Evolutionary conservation across 64 coral and sea anemone species (phyloP), one percentile per base, ranked within the genome.

Genomic region (Montipora sp.): DNA sequence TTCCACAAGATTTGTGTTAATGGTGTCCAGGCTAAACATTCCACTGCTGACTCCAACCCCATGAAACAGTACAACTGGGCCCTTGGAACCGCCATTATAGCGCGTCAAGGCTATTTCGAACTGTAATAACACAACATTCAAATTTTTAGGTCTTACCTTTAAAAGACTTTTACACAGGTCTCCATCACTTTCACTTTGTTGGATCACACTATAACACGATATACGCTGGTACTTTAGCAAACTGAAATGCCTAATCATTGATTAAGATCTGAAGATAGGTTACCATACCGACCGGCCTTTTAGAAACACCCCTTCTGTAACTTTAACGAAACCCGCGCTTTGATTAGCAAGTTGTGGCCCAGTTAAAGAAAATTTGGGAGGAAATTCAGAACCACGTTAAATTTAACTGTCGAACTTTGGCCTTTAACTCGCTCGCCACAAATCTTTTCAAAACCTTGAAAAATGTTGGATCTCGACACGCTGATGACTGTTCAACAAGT

Each of bases 1-100:
- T 87, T 92, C 91, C 83, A 92, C 45, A 1, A 92, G 73, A 57
- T 92, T 92, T 9, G 75, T 79, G 72, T 87, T 59, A 79, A 92
- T 92, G 9, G 81, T 92, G 60, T 92, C 91, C 51, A 92, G 60
- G 58, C 71, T 66, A 13, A 79, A 92, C 8, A 92, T 92, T 66
- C 75, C 91, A 51, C 91, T 92, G 71, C 74, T 92, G 16, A 92
- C 83, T 51, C 91, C 75, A 15, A 23, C 58, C 2, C 91, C 91
- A 51, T 92, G 91, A 18, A 92, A 77, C 44, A 92, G 44, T 15
- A 87, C 82, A 23, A 92, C 91, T 50, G 91, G 91, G 4, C 91
- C 91, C 57, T 92, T 92, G 0, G 16, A 8, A 0, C 91, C 91
- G 2, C 91, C 72, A 47, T 92, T 9, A 20, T 77, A 92, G 0